Percentiles rank a stretch among this genome's conserved stretches.
Conservation (phyloP, 2,888 invertebrate genomes). For the Agelastica alni region DNA sequence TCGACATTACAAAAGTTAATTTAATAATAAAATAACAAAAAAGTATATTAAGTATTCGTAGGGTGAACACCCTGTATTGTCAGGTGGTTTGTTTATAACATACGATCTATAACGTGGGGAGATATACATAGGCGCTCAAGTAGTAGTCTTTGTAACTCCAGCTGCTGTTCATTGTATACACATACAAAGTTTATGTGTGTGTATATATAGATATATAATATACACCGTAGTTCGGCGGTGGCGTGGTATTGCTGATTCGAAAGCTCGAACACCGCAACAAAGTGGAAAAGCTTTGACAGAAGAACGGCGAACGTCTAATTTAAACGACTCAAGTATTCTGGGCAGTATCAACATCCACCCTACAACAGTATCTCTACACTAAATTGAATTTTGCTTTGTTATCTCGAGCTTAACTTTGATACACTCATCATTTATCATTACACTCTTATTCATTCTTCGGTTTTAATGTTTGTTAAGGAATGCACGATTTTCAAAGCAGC, state of each 20-base stretch:
- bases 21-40: no score
- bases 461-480: neutral
- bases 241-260: conserved; percentile 34
- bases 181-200: conserved; percentile 41
- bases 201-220: conserved; percentile 17
- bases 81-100: neutral
- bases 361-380: conserved; percentile 26
- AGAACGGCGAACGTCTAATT: conserved; percentile 44
- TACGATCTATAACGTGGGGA: no score
- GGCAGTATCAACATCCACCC: conserved; percentile 34
- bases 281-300: conserved; percentile 43
- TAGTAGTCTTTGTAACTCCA: conserved; percentile 12
- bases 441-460: conserved; percentile 8
- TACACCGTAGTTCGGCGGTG: neutral
- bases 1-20: no score
- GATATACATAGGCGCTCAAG: conserved; percentile 10
- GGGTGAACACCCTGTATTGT: no score
- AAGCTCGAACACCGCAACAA: conserved; percentile 39
- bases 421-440: conserved; percentile 35
- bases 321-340: conserved; percentile 43
- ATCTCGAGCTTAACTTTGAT: conserved; percentile 39
- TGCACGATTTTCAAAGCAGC: no score
- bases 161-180: conserved; percentile 30
- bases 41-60: no score
- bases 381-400: conserved; percentile 43